Evolutionary conservation across 2,888 invertebrate genomes (phyloP), one percentile per base, ranked within the genome.

Genomic region (Argyresthia albistria): DNA sequence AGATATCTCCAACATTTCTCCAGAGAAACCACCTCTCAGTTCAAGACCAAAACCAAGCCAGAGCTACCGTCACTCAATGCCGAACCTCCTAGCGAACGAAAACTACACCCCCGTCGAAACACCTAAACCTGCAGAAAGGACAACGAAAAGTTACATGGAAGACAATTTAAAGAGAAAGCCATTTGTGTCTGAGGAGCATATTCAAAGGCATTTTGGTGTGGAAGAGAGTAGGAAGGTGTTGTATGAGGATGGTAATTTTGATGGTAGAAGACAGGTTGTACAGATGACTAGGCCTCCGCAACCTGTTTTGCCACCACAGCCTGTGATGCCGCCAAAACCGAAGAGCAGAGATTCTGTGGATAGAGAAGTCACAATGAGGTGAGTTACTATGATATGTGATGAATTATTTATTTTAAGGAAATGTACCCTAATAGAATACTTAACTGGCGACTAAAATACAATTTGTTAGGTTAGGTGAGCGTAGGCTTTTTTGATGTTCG

Each of bases 351-450:
- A 88, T 56, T 82, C 83, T 3, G 73, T 84, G 14, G 88, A 88
- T 55, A 72, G 88, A 51, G 88, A 88, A 58, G 86, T 88, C 25
- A 86, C 84, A 43, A 86, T 88, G 82, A 86, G 88, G 88, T 84
- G 50, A 58, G 59, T 43, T 39, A n/a, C 12, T 14, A n/a, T n/a
- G n/a, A n/a, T n/a, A n/a, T n/a, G n/a, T n/a, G n/a, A n/a, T n/a
- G n/a, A n/a, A n/a, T n/a, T n/a, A n/a, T n/a, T n/a, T n/a, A n/a
- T n/a, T n/a, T n/a, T n/a, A n/a, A n/a, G n/a, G n/a, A n/a, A n/a
- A n/a, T n/a, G n/a, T n/a, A n/a, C n/a, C n/a, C n/a, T n/a, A n/a
- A n/a, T n/a, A n/a, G n/a, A n/a, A n/a, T n/a, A n/a, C n/a, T n/a
- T n/a, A n/a, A n/a, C n/a, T n/a, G n/a, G n/a, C n/a, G n/a, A n/a